Evolutionary conservation across 2,113 vertebrate genomes (phyloP).

Genomic region (Catagonus wagneri): DNA sequence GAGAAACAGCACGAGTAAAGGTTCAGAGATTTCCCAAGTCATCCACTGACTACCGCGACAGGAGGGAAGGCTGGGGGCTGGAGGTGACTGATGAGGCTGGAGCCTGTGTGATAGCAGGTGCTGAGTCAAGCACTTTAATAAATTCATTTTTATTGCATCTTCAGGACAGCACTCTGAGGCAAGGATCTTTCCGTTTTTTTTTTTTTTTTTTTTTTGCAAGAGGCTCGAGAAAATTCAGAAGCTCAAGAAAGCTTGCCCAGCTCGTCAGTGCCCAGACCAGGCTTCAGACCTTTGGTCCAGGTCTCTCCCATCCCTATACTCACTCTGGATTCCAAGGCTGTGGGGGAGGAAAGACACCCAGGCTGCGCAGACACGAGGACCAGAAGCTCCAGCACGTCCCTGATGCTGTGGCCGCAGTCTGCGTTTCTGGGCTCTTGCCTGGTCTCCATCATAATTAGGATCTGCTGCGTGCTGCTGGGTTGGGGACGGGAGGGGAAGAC

Average conservation of each 20-base stretch:
- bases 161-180: background rate
- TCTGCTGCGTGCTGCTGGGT: background rate
- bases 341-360: background rate
- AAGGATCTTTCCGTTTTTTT: background rate
- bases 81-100: background rate
- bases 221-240: background rate
- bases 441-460: background rate
- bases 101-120: background rate
- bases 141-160: background rate
- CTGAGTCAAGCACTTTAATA: background rate
- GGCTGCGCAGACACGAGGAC: background rate
- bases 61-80: background rate
- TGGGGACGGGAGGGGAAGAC: background rate
- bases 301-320: background rate
- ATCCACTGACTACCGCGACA: background rate
- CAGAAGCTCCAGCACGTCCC: background rate
- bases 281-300: background rate
- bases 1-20: background rate
- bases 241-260: background rate
- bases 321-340: background rate
- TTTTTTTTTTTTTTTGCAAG: background rate
- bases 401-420: fast-evolving
- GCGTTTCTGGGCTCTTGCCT: background rate
- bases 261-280: background rate
- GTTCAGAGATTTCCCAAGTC: background rate